These are phyloP conservation scores for Agrochola macilenta DNA, from an alignment of 2,888 invertebrate genomes.

Conservation along the genomic window DNA sequence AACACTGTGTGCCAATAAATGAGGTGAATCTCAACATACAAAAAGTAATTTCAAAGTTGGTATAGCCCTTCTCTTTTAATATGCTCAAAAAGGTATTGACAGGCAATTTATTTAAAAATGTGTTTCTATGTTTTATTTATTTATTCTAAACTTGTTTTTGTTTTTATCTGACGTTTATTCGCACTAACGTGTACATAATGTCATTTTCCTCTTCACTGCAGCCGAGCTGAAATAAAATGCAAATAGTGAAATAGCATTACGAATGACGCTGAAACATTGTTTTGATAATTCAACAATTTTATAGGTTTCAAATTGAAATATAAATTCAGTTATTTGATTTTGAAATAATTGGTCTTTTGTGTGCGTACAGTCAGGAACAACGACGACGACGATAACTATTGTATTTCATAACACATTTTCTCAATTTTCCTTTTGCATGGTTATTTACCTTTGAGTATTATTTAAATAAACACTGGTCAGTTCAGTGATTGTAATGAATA, in stretches of 20 bases:
- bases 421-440: not conserved
- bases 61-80: conserved; percentile 42
- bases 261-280: conserved; percentile 40
- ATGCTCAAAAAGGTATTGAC: conserved; percentile 46
- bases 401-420: not conserved
- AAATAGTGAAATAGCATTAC: conserved; percentile 43
- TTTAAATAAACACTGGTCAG: conserved; percentile 4
- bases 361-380: conserved; percentile 9
- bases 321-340: conserved; percentile 34
- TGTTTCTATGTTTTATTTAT: conserved; percentile 23
- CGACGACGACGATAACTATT: not conserved
- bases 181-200: conserved; percentile 37
- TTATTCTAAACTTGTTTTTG: conserved; percentile 3
- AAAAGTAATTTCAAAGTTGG: conserved; percentile 63
- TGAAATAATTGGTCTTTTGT: conserved; percentile 10
- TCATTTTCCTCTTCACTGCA: conserved; percentile 29
- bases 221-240: conserved; percentile 43
- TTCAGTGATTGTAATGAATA: conserved; percentile 3
- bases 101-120: conserved; percentile 38
- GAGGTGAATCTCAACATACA: conserved; percentile 41
- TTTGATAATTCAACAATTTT: conserved; percentile 40
- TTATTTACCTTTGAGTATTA: not conserved
- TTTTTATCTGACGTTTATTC: conserved; percentile 37
- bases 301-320: conserved; percentile 38
- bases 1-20: conserved; percentile 45